Base-by-base conservation (phyloP, 2,888 invertebrate genomes). In the Halocaridina rubra region DNA sequence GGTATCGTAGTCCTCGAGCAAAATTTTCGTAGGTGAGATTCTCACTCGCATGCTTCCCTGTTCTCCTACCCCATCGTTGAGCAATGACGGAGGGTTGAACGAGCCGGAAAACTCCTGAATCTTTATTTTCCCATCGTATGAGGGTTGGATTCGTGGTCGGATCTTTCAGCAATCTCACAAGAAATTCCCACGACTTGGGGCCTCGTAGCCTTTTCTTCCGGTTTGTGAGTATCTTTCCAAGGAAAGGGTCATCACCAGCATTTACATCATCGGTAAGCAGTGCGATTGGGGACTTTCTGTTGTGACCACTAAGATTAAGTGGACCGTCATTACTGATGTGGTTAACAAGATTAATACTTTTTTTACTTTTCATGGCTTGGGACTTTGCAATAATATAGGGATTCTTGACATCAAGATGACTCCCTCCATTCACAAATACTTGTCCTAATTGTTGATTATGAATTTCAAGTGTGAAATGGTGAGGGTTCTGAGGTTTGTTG, bases 71-170 rank as follows among this genome's bases (percentile, higher is more conserved):
- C 87, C 87, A 87, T n/a, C 85, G 39, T 57, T 79, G 76, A 3
- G 87, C 87, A 27, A 87, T 85, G 46, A 57, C 67, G 1, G 81
- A 81, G 1, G 87, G 87, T 32, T 85, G 82, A 13, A 96, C 95
- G 89, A 97, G 96, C 89, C 96, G 94, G 92, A 97, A 97, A 89
- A 95, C 95, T 5, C 96, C 97, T 89, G 94, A 94, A 33, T 94
- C 93, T 89, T 95, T 94, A 90, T 97, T 94, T 90, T 97, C 97
- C 97, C 97, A 97, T 90, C 95, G 94, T 89, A 97, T 96, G 88
- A 96, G 93, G 78, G 94, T 93, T 0, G 96, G 96, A 90, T 95
- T 96, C 88, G 94, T 95, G 84, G 93, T 92, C 3, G 94, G 93
- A 90, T 96, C 94, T 86, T 94, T 93, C 80, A 97, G 92, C 29